Evolutionary conservation across 2,888 invertebrate species (phyloP), one percentile per base, ranked within the genome.

Genomic region (Polylopha cassiicola): DNA sequence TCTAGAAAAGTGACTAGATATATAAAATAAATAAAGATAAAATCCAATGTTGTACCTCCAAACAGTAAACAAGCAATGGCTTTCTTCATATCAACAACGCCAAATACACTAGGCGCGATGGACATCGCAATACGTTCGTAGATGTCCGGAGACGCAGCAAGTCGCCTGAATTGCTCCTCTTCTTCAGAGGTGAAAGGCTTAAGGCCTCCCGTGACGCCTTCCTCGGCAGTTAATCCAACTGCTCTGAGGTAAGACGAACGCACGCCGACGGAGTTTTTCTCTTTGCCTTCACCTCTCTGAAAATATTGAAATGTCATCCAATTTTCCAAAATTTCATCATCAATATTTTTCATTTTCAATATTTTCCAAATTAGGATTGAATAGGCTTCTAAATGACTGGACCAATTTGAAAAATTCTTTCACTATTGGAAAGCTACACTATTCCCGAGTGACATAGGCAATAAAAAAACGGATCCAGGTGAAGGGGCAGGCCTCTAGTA

Each of bases 71-170:
- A 95, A 6, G 97, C 94, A 39, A 99, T 96, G 2, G 99, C 96
- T 75, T 97, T 99, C 74, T 99, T 99, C 55, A 99, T 97, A 70
- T 99, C 99, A 1, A 86, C 71, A 10, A 92, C 93, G 0, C 99
- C 99, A 70, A 91, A 99, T 50, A 99, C 99, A 51, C 98, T 98
- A 0, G 99, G 99, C 0, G 99, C 99, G 60, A 99, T 92, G 31
- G 97, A 98, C 55, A 88, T 90, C 0, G 97, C 89, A 39, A 99
- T 88, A 38, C 93, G 89, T 2, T 99, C 97, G 66, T 97, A 97
- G 28, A 98, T 89, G 70, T 97, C 92, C 0, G 93, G 89, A 4
- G 92, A 90, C 1, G 93, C 90, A 0, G 98, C 95, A 61, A 99
- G 87, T 46, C 95, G 87, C 2, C 94, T 81, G 70, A 96, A 95